Evolutionary conservation across 2,113 vertebrate species (phyloP).

Genomic region (Microtus oregoni): DNA sequence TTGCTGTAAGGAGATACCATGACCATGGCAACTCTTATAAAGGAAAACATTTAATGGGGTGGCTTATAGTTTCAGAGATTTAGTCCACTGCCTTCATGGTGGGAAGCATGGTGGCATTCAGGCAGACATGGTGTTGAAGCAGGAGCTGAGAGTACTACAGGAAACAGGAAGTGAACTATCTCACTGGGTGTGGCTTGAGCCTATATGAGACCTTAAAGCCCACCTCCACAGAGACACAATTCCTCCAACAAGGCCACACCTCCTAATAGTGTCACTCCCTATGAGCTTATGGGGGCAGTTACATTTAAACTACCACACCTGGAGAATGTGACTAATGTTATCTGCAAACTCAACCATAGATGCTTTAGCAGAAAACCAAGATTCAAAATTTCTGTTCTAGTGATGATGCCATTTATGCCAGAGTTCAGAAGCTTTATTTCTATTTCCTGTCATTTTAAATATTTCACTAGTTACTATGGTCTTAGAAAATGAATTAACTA

Average conservation of each 20-base stretch:
- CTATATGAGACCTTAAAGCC: not conserved
- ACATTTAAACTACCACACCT: not conserved
- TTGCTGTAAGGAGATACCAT: too few species aligned
- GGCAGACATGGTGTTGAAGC: not conserved
- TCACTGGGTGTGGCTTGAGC: not conserved
- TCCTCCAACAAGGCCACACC: not conserved
- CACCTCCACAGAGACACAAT: not conserved
- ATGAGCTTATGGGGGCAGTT: not conserved
- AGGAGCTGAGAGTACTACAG: not conserved
- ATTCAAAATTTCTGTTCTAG: conserved; percentile 66
- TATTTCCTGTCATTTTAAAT: conserved; percentile 66
- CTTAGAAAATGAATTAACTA: conserved; percentile 66
- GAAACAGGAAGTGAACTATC: not conserved
- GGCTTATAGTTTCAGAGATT: not conserved
- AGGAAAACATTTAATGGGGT: too few species aligned
- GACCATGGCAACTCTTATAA: too few species aligned
- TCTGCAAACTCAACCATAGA: conserved; percentile 57
- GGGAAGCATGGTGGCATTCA: not conserved
- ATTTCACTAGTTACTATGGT: conserved; percentile 54
- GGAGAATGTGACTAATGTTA: conserved; percentile 58
- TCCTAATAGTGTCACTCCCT: not conserved
- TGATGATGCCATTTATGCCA: conserved; percentile 39
- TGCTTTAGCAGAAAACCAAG: conserved; percentile 60
- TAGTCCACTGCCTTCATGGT: not conserved
- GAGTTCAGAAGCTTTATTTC: conserved; percentile 44